Evolutionary conservation across 2,888 invertebrate species (phyloP), one percentile per base, ranked within the genome.

Genomic region (Watsonalla cultraria): DNA sequence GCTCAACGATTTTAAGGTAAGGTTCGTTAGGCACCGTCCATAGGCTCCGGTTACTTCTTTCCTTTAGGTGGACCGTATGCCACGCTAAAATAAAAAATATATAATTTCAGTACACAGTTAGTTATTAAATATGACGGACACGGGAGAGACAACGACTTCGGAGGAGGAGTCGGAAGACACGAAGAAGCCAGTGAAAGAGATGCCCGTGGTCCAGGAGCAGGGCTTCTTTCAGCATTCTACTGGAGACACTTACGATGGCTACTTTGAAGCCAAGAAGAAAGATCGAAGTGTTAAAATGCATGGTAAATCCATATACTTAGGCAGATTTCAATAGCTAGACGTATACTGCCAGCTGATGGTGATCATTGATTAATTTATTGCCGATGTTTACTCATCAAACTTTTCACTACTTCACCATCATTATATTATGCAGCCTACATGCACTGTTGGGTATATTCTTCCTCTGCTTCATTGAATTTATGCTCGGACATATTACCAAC

Each of bases 211-310:
- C 0, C 80, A 80, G 15, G 89, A 84, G 54, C 65, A 76, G 7
- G 90, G 84, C 0, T 71, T 76, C 45, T 93, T 93, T 66, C 60
- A 64, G 8, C 92, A 92, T 61, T 73, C 81, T 0, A 94, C 93
- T 47, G 93, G 92, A 0, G 94, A 94, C 60, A 79, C 64, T 2
- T 94, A 93, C 59, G 80, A 86, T 0, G 94, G 94, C 0, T 87
- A 74, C 51, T 94, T 91, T 64, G 91, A 92, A 66, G 90, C 92
- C 0, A 91, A 91, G 72, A 88, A 90, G 61, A 91, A 85, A 60
- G 92, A 84, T 54, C 75, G 67, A 14, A 66, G 64, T 39, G 65
- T 87, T 15, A 84, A 81, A 65, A 92, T 90, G 83, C 80, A 91
- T 39, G 92, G 92, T 92, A 62, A 1, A 1, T 24, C 61, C 58